These are phyloP conservation scores for Phymorhynchus buccinoides DNA, from an alignment of 1,140 invertebrate species.

Conservation along the genomic window DNA sequence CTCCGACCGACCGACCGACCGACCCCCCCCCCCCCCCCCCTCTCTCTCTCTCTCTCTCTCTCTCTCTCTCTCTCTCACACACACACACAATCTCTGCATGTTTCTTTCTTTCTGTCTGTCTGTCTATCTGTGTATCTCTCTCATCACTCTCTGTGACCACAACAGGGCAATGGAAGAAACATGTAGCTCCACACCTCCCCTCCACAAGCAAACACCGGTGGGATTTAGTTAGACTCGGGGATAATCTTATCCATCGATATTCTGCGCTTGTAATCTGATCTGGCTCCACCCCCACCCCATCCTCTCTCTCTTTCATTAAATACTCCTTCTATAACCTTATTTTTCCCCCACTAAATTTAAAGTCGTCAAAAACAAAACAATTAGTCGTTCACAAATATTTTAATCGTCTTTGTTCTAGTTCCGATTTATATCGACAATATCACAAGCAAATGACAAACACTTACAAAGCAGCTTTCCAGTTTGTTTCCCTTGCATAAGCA, in stretches of 20 bases:
- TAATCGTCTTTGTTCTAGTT: too few species aligned
- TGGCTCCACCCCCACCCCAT: background rate
- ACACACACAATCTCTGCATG: background rate
- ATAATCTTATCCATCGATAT: background rate
- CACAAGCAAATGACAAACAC: too few species aligned
- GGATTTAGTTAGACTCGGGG: background rate
- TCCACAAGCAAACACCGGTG: background rate
- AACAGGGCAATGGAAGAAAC: background rate
- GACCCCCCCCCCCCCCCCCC: background rate
- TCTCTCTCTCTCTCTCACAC: background rate
- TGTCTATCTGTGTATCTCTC: background rate
- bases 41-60: background rate
- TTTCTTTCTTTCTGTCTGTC: background rate
- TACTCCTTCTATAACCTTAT: background rate
- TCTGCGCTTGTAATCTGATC: background rate
- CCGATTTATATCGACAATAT: too few species aligned
- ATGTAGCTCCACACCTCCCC: background rate
- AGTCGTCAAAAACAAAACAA: too few species aligned
- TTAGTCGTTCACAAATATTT: too few species aligned
- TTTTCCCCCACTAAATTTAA: too few species aligned
- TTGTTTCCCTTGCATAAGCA: too few species aligned
- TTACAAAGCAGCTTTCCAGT: too few species aligned
- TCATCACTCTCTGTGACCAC: background rate
- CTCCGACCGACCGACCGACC: too few species aligned
- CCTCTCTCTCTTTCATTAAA: background rate